Conservation (phyloP, 2,797 vertebrate species). For the Peromyscus melanophrys region DNA sequence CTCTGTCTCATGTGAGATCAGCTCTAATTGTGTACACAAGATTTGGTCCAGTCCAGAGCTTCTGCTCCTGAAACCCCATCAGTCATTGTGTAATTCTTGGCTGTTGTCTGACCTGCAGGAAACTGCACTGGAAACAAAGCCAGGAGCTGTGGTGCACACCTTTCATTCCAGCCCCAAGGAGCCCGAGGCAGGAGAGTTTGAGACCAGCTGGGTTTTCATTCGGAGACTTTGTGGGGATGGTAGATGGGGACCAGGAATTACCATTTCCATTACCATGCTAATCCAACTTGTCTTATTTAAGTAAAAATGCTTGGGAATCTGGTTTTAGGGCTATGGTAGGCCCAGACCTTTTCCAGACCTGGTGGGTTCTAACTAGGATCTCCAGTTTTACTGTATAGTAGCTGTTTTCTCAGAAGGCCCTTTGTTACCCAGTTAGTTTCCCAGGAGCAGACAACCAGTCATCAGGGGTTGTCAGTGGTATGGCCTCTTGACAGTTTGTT, state of each 20-base stretch:
- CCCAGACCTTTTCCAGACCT: neutral
- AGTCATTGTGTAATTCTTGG: neutral
- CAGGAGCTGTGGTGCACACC: neutral
- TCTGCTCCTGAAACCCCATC: neutral
- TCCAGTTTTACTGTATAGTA: neutral
- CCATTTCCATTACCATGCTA: neutral
- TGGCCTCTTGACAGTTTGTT: slow-evolving; percentile 78
- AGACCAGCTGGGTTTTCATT: neutral
- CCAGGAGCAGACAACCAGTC: neutral
- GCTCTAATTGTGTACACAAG: neutral
- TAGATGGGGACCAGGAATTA: neutral
- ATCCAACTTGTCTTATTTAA: neutral
- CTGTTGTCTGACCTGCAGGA: neutral
- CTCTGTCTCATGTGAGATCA: slow-evolving; percentile 13
- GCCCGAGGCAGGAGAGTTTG: neutral
- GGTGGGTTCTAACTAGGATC: neutral
- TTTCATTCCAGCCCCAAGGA: neutral
- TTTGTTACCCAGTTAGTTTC: neutral
- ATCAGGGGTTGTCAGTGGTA: neutral
- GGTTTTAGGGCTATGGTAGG: neutral
- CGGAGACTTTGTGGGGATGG: neutral
- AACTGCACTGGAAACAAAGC: neutral
- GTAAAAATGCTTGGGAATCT: neutral
- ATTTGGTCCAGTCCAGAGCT: neutral
- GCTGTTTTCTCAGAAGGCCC: neutral